Evolutionary conservation across 2,888 invertebrate genomes (phyloP), one percentile per base, ranked within the genome.

Genomic region (Hecatera dysodea): DNA sequence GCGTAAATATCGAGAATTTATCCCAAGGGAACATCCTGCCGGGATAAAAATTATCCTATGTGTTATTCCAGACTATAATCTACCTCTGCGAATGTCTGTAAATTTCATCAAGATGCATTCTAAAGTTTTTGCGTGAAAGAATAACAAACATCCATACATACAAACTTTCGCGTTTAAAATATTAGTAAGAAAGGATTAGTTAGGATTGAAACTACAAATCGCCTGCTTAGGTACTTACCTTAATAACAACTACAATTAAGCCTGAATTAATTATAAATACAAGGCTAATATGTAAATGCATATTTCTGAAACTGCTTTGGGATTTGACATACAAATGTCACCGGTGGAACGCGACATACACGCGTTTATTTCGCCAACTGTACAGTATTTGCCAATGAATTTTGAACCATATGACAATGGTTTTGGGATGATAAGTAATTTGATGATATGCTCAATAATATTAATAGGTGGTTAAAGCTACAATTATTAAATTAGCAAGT

Each of bases 401-500:
- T 72, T 22, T 63, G 11, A 61, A 48, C 67, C 27, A 61, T 79
- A 68, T 42, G 0, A 0, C 0, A 5, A 24, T 29, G 0, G 0
- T 0, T 0, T 72, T 66, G 2, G 42, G 22, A 12, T 7, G 19
- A n/a, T 33, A 15, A 12, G 19, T 22, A 1, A 27, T 22, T 73
- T 42, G 1, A 3, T 46, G 9, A 15, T 22, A 0, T 39, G 4
- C n/a, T 42, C 19, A 36, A 24, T 50, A 53, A n/a, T n/a, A n/a
- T n/a, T 11, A 17, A 53, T 65, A 61, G 52, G 48, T 44, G 3
- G 29, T 61, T n/a, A 44, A 12, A 59, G 64, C 50, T 19, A 78
- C 64, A 71, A 74, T 81, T 72, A 78, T 76, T 75, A 70, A 73
- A 56, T 78, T 74, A 70, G 24, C 68, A 69, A n/a, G n/a, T n/a